Evolutionary conservation across 2,797 vertebrate species (phyloP).

Genomic region (Fundulus diaphanus): DNA sequence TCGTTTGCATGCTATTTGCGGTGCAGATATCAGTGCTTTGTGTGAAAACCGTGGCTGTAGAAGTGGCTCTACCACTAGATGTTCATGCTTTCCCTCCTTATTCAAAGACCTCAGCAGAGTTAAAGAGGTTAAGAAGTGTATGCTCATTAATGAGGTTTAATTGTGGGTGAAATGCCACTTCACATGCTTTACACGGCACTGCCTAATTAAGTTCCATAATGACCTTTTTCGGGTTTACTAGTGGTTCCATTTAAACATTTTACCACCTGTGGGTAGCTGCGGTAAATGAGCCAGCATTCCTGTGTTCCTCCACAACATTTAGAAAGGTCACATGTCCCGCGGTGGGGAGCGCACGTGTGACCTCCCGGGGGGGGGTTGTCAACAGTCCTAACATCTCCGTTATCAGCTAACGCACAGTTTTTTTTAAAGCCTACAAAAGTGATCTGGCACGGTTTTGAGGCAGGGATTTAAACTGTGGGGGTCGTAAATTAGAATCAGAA

Average conservation of each 20-base stretch:
- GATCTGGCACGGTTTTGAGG: too few relatives aligned
- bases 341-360: slow-evolving; percentile 22
- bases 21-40: background rate
- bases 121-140: background rate
- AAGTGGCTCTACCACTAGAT: slow-evolving; percentile 36
- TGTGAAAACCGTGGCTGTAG: background rate
- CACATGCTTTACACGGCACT: background rate
- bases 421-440: background rate
- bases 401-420: slow-evolving; percentile 26
- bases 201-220: slow-evolving; percentile 4
- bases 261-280: slow-evolving; percentile 14
- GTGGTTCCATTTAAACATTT: slow-evolving; percentile 1
- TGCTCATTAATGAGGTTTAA: slow-evolving; percentile 7
- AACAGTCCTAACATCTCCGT: slow-evolving; percentile 15
- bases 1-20: background rate
- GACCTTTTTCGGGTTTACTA: background rate
- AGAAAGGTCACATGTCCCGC: slow-evolving; percentile 28
- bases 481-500: background rate
- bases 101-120: background rate
- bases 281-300: slow-evolving; percentile 16
- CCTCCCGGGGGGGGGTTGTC: slow-evolving; percentile 1
- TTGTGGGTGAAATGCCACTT: slow-evolving; percentile 12
- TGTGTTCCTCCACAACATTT: slow-evolving; percentile 18
- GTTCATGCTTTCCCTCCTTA: slow-evolving; percentile 20
- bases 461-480: background rate